phyloP scores from a whole-genome alignment of 2,113 vertebrate species.

The Dissostichus mawsoni region DNA sequence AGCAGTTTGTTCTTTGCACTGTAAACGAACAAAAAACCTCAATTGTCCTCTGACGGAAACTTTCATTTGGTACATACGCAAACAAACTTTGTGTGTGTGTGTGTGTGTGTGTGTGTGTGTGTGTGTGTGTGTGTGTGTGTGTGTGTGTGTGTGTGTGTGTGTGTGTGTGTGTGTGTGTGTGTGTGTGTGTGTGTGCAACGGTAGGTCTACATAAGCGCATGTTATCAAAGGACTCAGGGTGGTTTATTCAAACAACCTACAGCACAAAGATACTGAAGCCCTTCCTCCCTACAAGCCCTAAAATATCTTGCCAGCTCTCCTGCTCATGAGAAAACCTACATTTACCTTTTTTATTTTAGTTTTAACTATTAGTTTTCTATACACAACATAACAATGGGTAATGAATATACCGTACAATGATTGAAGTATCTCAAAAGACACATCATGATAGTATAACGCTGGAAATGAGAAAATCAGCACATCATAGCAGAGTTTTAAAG shows the following conservation, averaged over 20 bases:
- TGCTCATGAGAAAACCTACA: background rate
- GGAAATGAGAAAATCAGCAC: no score
- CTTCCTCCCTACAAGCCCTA: background rate
- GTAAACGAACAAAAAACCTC: slow-evolving; percentile 75
- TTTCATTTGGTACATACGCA: slow-evolving; percentile 53
- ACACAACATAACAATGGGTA: no score
- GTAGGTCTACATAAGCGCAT: background rate
- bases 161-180: slow-evolving; percentile 2
- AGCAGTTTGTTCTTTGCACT: slow-evolving; percentile 73
- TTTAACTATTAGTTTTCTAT: no score
- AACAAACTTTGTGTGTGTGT: slow-evolving; percentile 36
- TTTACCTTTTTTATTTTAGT: no score
- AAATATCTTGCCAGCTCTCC: background rate
- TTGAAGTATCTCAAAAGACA: no score
- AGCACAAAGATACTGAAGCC: slow-evolving; percentile 11
- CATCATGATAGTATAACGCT: no score
- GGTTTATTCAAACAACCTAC: slow-evolving; percentile 46
- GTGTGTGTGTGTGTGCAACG: background rate
- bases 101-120: slow-evolving; percentile 1
- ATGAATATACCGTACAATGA: no score
- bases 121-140: background rate
- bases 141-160: background rate
- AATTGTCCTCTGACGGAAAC: slow-evolving; percentile 78
- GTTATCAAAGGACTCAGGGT: slow-evolving; percentile 47
- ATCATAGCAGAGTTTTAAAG: no score